Evolutionary conservation across 2,113 vertebrate genomes (phyloP), one percentile per base, ranked within the genome.

Genomic region (Leptobrachium ailaonicum): DNA sequence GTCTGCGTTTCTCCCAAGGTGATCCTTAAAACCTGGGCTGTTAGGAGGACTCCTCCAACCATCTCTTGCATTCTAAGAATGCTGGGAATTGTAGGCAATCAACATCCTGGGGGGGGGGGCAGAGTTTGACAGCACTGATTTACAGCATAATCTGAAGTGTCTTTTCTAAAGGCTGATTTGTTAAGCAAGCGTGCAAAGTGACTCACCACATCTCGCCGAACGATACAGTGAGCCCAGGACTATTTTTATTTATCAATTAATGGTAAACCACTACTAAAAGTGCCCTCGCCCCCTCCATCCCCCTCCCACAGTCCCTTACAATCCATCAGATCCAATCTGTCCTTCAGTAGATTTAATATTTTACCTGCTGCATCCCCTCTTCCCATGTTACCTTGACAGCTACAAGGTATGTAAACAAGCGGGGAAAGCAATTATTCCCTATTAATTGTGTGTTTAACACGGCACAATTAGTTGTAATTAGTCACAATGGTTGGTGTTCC

Each of bases 121-220:
- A 32, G 20, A 32, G 20, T 32, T 32, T 32, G 20, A 32, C 20
- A 4, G 47, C 47, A 0, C 8, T 50, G 8, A 70, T 78, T 71
- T 63, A 42, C 71, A 53, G 44, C 67, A 62, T 62, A 71, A 63
- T 60, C 45, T 40, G n/a, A 71, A 45, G 41, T 70, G 66, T 10
- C 11, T 71, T 71, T 71, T 62, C 67, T 71, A 44, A 71, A 70
- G 43, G 64, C 41, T 54, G 67, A 67, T 68, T 32, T 42, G 64
- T 50, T 12, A 58, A 9, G 64, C 12, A 8, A 42, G 45, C 13
- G n/a, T 56, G 64, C 64, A 44, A 44, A 77, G 53, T 69, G 66
- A 71, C 42, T 71, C 13, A 53, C 67, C 54, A 71, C 41, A 42
- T 63, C 43, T 32, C 20, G 20, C 20, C 20, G 20, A 32, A 64